Evolutionary conservation across 2,888 invertebrate genomes (phyloP).

Genomic region (Cheilosia pagana): DNA sequence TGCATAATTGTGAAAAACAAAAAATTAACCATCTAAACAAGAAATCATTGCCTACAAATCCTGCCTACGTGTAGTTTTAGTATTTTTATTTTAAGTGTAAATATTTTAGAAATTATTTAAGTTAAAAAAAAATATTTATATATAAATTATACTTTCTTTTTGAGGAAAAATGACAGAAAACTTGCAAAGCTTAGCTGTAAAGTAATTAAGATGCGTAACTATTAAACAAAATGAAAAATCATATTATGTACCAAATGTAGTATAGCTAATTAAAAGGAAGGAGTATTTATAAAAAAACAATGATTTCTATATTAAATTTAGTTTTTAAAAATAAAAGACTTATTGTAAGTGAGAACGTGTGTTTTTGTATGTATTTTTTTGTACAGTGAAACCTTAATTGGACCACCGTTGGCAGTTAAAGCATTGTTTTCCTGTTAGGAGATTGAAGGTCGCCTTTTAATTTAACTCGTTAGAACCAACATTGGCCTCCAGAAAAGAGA

Average conservation of each 20-base stretch:
- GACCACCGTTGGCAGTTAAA: too few relatives aligned
- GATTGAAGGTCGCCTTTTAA: too few relatives aligned
- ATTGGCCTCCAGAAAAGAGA: too few relatives aligned
- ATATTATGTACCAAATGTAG: conserved; percentile 22
- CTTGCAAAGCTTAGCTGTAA: conserved; percentile 60
- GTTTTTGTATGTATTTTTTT: not conserved
- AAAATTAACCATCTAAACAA: conserved; percentile 5
- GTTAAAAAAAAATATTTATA: not conserved
- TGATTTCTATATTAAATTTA: conserved; percentile 47
- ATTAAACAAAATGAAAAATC: conserved; percentile 15
- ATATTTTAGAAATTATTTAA: conserved; percentile 27
- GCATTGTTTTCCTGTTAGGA: too few relatives aligned
- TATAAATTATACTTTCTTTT: conserved; percentile 4
- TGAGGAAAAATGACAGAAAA: conserved; percentile 60
- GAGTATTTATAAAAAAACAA: conserved; percentile 14
- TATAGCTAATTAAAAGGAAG: conserved; percentile 19
- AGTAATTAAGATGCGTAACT: conserved; percentile 31
- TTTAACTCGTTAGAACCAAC: too few relatives aligned
- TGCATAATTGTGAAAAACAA: conserved; percentile 23
- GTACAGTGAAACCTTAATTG: too few relatives aligned
- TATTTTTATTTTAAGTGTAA: conserved; percentile 37
- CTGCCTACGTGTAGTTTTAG: conserved; percentile 60
- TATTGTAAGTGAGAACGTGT: conserved; percentile 50
- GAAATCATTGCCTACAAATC: conserved; percentile 69
- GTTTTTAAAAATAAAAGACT: conserved; percentile 75